A percentile compares a stretch with the other conserved stretches of the same genome.
Conservation (phyloP, 2,797 vertebrate genomes). For the Anguilla anguilla region DNA sequence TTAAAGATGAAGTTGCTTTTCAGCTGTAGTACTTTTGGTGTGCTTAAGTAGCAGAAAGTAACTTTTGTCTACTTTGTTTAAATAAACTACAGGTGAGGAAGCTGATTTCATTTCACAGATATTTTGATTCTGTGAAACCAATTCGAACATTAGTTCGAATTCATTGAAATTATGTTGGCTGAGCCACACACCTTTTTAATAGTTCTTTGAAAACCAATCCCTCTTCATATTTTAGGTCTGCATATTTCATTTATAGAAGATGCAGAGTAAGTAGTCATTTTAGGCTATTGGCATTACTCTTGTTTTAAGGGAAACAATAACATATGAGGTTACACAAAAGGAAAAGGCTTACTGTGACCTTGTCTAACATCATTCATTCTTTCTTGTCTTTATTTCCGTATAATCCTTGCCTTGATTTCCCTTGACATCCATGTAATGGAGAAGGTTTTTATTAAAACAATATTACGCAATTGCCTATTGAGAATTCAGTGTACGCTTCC, state of each 20-base stretch:
- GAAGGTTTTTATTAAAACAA: neutral
- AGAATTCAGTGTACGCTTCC: neutral
- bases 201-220: neutral
- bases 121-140: neutral
- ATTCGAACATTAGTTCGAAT: neutral
- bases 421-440: neutral
- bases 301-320: no score
- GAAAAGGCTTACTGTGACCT: no score
- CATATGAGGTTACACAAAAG: no score
- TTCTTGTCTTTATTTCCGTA: neutral
- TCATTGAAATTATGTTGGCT: neutral
- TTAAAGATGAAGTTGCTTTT: conserved; percentile 18
- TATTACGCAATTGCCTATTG: neutral
- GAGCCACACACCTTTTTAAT: neutral
- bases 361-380: no score
- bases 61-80: conserved; percentile 21
- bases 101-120: conserved; percentile 10
- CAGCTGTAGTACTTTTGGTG: conserved; percentile 25
- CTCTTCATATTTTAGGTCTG: neutral
- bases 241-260: neutral
- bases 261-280: neutral
- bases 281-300: neutral
- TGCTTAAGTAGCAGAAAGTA: conserved; percentile 16
- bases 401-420: neutral
- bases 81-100: conserved; percentile 16